These are phyloP conservation scores for Sisor rabdophorus DNA, from an alignment of 2,113 vertebrate species.

Conservation along the genomic window DNA sequence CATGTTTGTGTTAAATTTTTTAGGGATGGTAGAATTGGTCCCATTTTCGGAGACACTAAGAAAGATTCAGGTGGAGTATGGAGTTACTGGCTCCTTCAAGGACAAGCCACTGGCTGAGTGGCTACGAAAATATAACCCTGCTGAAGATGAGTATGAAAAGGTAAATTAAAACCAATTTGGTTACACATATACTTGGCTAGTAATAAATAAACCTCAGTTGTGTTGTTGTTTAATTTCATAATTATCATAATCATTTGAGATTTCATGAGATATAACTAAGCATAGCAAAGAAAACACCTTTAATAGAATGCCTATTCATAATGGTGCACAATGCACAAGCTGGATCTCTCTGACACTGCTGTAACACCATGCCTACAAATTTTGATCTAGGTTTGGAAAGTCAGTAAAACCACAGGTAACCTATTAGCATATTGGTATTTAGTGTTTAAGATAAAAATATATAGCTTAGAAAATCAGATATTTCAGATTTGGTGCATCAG, in stretches of 20 bases:
- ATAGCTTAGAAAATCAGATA: no score
- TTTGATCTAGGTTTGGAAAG: background rate
- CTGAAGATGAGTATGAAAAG: conserved; percentile 98
- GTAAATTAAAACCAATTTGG: conserved; percentile 60
- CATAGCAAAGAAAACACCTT: no score
- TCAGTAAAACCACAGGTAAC: background rate
- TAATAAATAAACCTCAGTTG: no score
- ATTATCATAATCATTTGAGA: no score
- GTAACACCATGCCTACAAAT: background rate
- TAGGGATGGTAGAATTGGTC: conserved; percentile 97
- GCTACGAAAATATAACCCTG: conserved; percentile 95
- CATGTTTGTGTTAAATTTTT: background rate
- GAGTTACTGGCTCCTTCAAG: conserved; percentile 96
- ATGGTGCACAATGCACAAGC: no score
- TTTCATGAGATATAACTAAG: no score
- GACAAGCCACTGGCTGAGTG: conserved; percentile 97
- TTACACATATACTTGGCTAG: background rate
- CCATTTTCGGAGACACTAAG: conserved; percentile 93
- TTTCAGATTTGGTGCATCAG: no score
- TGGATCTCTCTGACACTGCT: background rate
- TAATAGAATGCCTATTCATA: no score
- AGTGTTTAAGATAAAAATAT: no score
- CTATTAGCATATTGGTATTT: background rate
- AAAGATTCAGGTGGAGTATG: conserved; percentile 98
- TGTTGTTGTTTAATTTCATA: no score